Percentiles rank a stretch among this genome's conserved stretches.
Conservation (phyloP, 2,888 invertebrate species). For the Leptogaster cylindrica region DNA sequence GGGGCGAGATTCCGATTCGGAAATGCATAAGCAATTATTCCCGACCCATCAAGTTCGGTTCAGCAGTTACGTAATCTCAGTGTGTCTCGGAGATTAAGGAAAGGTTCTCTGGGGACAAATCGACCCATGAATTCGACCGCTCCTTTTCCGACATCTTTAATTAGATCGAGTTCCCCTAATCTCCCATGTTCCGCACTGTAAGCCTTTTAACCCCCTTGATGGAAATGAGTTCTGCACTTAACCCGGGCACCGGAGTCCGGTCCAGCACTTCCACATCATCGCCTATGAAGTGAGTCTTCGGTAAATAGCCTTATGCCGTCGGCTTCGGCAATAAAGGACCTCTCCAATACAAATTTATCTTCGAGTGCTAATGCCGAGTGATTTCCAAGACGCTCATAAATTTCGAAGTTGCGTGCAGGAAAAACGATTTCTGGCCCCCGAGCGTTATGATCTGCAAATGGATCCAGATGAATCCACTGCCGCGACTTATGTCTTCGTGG, state of each 20-base stretch:
- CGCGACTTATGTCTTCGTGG: not conserved
- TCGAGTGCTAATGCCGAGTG: not conserved
- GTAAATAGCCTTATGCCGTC: not conserved
- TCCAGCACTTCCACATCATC: not conserved
- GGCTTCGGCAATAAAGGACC: conserved; percentile 5
- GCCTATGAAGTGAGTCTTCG: conserved; percentile 18
- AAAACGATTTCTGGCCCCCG: conserved; percentile 10
- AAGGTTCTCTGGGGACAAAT: conserved; percentile 30
- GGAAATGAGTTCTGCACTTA: conserved; percentile 12
- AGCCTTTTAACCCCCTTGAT: conserved; percentile 12
- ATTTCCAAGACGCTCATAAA: not conserved
- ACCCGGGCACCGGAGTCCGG: not conserved
- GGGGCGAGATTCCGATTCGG: too few relatives aligned
- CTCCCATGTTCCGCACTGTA: conserved; percentile 5
- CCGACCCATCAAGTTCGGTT: not conserved
- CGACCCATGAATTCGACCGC: conserved; percentile 24
- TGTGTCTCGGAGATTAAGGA: conserved; percentile 13
- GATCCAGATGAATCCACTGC: not conserved
- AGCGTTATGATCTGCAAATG: conserved; percentile 22
- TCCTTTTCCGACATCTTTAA: conserved; percentile 33
- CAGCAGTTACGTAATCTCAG: conserved; percentile 1
- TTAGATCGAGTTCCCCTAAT: conserved; percentile 21
- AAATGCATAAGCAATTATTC: conserved; percentile 15
- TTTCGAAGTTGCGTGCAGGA: not conserved
- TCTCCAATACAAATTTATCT: conserved; percentile 11